A percentile compares a stretch with the other conserved stretches of the same genome.
Conservation (phyloP, 2,113 vertebrate genomes). For the Carassius auratus region DNA sequence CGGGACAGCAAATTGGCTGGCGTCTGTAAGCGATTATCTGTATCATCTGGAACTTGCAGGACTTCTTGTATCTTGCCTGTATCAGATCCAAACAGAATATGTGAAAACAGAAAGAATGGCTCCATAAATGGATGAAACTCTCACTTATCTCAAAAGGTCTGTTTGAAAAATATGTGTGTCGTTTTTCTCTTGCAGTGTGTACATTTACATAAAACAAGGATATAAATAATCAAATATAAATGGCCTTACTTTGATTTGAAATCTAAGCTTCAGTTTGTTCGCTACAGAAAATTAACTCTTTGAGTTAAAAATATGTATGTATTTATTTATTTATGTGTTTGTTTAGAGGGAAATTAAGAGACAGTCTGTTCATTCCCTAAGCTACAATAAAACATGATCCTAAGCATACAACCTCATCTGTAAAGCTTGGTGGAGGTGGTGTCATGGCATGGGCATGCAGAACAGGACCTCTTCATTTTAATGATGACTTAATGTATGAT, state of each 20-base stretch:
- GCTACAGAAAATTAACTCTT: not conserved
- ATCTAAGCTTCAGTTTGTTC: too few relatives aligned
- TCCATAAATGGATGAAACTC: not conserved
- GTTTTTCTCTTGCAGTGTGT: not conserved
- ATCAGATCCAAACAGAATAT: conserved; percentile 46
- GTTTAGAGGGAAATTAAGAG: not conserved
- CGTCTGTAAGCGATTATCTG: conserved; percentile 66
- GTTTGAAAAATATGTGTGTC: conserved; percentile 66
- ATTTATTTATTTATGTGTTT: not conserved
- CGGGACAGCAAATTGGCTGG: conserved; percentile 72
- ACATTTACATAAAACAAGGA: not conserved
- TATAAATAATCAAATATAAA: not conserved
- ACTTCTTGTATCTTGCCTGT: conserved; percentile 64
- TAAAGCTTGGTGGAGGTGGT: too few relatives aligned
- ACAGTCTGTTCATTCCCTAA: not conserved
- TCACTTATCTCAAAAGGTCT: not conserved
- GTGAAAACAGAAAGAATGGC: not conserved
- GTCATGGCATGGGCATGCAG: too few relatives aligned
- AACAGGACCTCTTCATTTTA: too few relatives aligned
- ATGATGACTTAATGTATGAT: too few relatives aligned
- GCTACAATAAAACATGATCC: not conserved
- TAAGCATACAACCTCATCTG: too few relatives aligned
- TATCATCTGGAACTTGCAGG: conserved; percentile 64
- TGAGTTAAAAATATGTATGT: not conserved
- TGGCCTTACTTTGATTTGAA: too few relatives aligned